Percentiles rank a stretch among this genome's conserved stretches.
Evolutionary conservation across 2,797 vertebrate species (phyloP).

Genomic region (Mus caroli): DNA sequence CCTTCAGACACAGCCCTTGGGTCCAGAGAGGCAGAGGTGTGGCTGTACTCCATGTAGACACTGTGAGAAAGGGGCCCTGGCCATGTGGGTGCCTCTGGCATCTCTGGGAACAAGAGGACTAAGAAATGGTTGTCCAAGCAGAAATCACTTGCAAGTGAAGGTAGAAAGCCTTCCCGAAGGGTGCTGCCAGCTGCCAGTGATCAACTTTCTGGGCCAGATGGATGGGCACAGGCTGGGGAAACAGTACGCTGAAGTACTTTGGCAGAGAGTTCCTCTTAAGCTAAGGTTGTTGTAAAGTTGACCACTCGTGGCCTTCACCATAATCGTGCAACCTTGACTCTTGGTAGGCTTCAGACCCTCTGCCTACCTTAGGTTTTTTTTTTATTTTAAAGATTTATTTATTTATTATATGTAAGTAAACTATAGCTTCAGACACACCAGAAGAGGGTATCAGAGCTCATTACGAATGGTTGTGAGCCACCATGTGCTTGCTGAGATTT

Average conservation of each 20-base stretch:
- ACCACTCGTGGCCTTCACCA: neutral
- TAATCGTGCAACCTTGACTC: neutral
- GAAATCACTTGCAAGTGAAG: neutral
- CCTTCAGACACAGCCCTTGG: neutral
- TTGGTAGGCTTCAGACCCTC: neutral
- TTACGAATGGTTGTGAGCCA: too few relatives aligned
- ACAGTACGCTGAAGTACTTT: neutral
- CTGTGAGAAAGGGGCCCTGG: neutral
- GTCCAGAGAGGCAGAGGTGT: accelerated
- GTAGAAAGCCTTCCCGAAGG: neutral
- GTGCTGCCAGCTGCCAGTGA: neutral
- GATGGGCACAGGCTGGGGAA: neutral
- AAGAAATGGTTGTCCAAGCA: neutral
- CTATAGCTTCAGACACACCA: too few relatives aligned
- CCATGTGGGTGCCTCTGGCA: neutral
- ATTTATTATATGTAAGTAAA: too few relatives aligned
- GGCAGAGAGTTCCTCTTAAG: neutral
- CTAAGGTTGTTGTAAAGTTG: neutral
- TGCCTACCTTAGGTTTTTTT: neutral
- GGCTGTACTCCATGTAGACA: accelerated
- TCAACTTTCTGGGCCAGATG: neutral
- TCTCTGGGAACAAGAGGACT: neutral
- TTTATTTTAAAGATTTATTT: too few relatives aligned
- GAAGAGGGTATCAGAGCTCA: too few relatives aligned
- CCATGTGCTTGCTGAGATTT: too few relatives aligned